A percentile compares a stretch with the other conserved stretches of the same genome.
Evolutionary conservation across 2,113 vertebrate genomes (phyloP).

Genomic region (Natator depressus): DNA sequence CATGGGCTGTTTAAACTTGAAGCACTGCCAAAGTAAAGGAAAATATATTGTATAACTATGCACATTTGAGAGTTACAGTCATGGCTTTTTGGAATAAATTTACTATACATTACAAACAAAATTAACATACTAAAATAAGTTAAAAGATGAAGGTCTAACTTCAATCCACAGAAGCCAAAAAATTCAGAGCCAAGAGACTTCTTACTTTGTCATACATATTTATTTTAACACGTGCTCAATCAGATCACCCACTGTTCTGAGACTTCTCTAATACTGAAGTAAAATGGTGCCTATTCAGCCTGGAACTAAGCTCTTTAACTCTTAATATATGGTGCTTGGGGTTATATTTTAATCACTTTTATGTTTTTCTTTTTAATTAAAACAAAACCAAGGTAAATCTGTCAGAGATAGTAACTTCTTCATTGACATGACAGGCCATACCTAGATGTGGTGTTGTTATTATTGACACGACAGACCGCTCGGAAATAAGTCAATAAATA

Average conservation of each 20-base stretch:
- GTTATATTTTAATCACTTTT: background rate
- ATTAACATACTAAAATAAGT: background rate
- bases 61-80: accelerated
- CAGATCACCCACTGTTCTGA: background rate
- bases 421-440: slow-evolving; percentile 1
- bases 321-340: accelerated
- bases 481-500: slow-evolving; percentile 18
- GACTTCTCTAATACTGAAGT: accelerated
- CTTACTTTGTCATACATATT: accelerated
- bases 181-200: accelerated
- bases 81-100: accelerated
- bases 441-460: background rate
- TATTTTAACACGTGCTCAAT: accelerated
- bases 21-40: background rate
- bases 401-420: slow-evolving; percentile 22
- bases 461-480: slow-evolving; percentile 15
- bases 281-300: accelerated
- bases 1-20: accelerated
- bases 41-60: accelerated
- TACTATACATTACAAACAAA: background rate
- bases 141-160: background rate
- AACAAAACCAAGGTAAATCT: slow-evolving; percentile 11
- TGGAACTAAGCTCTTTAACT: accelerated
- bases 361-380: background rate
- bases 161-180: background rate